Evolutionary conservation across 2,888 invertebrate genomes (phyloP), one percentile per base, ranked within the genome.

Genomic region (Helleia helle): DNA sequence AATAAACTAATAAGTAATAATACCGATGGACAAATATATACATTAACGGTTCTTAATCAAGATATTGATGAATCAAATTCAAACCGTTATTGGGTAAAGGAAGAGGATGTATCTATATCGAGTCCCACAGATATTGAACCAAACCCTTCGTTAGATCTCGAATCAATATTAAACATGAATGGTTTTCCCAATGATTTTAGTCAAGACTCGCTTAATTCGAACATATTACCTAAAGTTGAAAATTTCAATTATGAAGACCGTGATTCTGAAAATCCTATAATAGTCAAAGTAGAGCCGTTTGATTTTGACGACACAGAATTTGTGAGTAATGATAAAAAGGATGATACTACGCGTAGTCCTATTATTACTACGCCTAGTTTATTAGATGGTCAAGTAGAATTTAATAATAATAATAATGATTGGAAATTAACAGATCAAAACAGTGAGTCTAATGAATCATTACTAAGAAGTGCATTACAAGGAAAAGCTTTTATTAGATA

Each of bases 41-140:
- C 94, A 42, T 79, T 95, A 49, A 94, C 94, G 61, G 94, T 94
- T 66, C 88, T 95, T 63, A 94, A 94, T 72, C 93, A 93, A 59
- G 90, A 91, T 49, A 80, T 87, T 63, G 92, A 92, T 55, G 90
- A 91, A 55, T 71, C 86, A 56, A 75, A 86, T 70, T 83, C 91
- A 61, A 85, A 87, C 70, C 86, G 89, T 46, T 88, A 90, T 87
- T 86, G 91, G 71, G 65, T 87, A 52, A 87, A 92, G 79, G 86
- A 91, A 58, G 90, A 91, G 57, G 88, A 87, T 38, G 87, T 87
- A 5, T 76, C 86, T 7, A 85, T 88, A 64, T 88, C 89, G 13
- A 88, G 89, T 66, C 88, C 89, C 2, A 81, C 83, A 30, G 80
- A 84, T 43, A 84, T 87, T 53, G 91, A 87, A 69, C 89, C 77